Percentiles rank a stretch among this genome's conserved stretches.
Evolutionary conservation across 2,888 invertebrate genomes (phyloP).

Genomic region (Rosalia funebris): DNA sequence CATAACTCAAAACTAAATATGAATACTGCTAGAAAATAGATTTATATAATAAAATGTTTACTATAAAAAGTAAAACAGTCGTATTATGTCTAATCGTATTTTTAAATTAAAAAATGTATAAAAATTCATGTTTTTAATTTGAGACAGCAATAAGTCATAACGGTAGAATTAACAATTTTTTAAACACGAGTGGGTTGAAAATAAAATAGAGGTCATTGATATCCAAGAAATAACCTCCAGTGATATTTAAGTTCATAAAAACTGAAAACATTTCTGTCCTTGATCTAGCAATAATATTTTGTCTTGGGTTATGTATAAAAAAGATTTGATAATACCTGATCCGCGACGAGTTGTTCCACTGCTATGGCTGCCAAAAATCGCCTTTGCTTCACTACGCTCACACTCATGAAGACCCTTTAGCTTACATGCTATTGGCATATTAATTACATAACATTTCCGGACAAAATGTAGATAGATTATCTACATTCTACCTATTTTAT

Average conservation of each 20-base stretch:
- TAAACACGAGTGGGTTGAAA: too few species aligned
- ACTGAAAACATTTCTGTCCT: too few species aligned
- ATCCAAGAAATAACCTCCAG: too few species aligned
- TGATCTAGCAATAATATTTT: constrained; percentile 28
- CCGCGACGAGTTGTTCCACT: constrained; percentile 62
- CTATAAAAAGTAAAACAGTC: too few species aligned
- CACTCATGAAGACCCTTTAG: constrained; percentile 53
- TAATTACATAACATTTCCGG: constrained; percentile 55
- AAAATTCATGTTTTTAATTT: too few species aligned
- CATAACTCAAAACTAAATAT: constrained; percentile 35
- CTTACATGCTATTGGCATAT: constrained; percentile 59
- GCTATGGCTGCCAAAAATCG: constrained; percentile 50
- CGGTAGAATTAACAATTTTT: too few species aligned
- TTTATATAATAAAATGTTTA: too few species aligned
- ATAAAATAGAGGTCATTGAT: too few species aligned
- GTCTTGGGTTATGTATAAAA: constrained; percentile 54
- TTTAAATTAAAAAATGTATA: too few species aligned
- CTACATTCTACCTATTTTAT: constrained; percentile 49
- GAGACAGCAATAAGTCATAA: too few species aligned
- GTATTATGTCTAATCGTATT: too few species aligned
- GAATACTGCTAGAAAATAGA: constrained; percentile 23
- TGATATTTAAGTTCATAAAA: too few species aligned
- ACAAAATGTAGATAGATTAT: constrained; percentile 49
- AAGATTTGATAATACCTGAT: constrained; percentile 71
- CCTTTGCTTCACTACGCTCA: constrained; percentile 49